Evolutionary conservation across 2,888 invertebrate species (phyloP).

Genomic region (Poecilus cupreus): DNA sequence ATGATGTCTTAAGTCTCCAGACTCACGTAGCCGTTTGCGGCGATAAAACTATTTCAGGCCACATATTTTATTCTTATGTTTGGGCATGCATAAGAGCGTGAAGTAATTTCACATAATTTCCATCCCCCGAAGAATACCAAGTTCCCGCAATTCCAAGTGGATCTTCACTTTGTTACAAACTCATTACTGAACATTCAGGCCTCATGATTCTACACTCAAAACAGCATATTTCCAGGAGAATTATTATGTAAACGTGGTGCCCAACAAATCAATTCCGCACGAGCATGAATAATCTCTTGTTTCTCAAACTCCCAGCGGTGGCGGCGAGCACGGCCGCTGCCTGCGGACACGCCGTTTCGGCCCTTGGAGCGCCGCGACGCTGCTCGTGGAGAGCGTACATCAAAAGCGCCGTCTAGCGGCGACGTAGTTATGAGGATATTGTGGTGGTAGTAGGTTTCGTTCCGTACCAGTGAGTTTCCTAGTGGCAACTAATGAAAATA

Average conservation of each 20-base stretch:
- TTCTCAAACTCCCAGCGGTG: neutral
- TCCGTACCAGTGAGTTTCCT: neutral
- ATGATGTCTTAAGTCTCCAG: too few species aligned
- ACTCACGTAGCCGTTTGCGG: too few species aligned
- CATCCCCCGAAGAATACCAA: slow-evolving; percentile 1
- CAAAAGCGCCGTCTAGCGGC: neutral
- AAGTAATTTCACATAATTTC: neutral
- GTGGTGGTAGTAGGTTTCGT: neutral
- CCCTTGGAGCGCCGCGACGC: neutral
- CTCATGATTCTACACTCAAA: slow-evolving; percentile 8
- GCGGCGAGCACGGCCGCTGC: neutral
- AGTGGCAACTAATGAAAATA: neutral
- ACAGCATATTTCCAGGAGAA: slow-evolving; percentile 33
- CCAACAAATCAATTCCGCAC: slow-evolving; percentile 22
- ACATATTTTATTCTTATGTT: neutral
- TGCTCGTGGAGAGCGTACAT: neutral
- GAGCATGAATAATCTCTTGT: slow-evolving; percentile 36
- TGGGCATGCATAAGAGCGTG: neutral
- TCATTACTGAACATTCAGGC: slow-evolving; percentile 28
- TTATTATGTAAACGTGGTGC: slow-evolving; percentile 33
- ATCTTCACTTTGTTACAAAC: slow-evolving; percentile 16
- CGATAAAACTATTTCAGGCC: neutral
- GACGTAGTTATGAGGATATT: neutral
- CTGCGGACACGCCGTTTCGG: neutral
- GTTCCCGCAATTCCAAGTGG: slow-evolving; percentile 1